phyloP scores from a whole-genome alignment of 2,888 invertebrate genomes.

The Cremastobaeus sp. region DNA sequence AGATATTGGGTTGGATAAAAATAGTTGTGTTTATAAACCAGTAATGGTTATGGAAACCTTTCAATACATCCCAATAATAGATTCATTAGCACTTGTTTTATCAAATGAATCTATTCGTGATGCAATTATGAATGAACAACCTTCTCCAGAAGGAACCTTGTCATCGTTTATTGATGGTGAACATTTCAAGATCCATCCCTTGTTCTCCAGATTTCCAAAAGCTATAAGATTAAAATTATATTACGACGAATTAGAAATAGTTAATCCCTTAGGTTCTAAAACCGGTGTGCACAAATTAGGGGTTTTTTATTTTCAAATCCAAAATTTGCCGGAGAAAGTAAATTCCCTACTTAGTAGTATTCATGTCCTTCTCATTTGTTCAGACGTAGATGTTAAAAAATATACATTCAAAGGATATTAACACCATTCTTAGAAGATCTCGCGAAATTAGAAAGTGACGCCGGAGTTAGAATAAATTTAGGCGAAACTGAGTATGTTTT shows the following conservation, averaged over 20 bases:
- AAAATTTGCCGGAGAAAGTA: slow-evolving; percentile 53
- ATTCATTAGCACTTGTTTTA: slow-evolving; percentile 42
- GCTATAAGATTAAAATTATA: slow-evolving; percentile 50
- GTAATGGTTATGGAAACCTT: too few species aligned
- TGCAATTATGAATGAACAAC: slow-evolving; percentile 35
- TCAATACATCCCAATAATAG: slow-evolving; percentile 54
- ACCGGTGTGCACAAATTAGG: slow-evolving; percentile 59
- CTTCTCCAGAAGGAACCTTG: slow-evolving; percentile 33
- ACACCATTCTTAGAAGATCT: slow-evolving; percentile 55
- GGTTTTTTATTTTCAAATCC: slow-evolving; percentile 50
- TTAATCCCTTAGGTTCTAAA: slow-evolving; percentile 36
- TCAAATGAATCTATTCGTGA: slow-evolving; percentile 28
- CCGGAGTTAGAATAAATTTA: slow-evolving; percentile 22
- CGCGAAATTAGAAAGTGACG: slow-evolving; percentile 28
- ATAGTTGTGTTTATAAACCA: too few species aligned
- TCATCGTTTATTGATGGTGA: slow-evolving; percentile 55
- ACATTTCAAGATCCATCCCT: slow-evolving; percentile 44
- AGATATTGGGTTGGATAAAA: too few species aligned
- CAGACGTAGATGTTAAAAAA: slow-evolving; percentile 52
- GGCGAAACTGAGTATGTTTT: background rate
- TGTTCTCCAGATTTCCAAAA: slow-evolving; percentile 12
- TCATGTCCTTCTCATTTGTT: slow-evolving; percentile 43
- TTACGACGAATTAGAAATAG: slow-evolving; percentile 42
- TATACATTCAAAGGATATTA: slow-evolving; percentile 56
- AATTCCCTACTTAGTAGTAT: slow-evolving; percentile 55